These are phyloP conservation scores for Scytalopus superciliaris DNA, from an alignment of 2,113 vertebrate species.

Conservation along the genomic window DNA sequence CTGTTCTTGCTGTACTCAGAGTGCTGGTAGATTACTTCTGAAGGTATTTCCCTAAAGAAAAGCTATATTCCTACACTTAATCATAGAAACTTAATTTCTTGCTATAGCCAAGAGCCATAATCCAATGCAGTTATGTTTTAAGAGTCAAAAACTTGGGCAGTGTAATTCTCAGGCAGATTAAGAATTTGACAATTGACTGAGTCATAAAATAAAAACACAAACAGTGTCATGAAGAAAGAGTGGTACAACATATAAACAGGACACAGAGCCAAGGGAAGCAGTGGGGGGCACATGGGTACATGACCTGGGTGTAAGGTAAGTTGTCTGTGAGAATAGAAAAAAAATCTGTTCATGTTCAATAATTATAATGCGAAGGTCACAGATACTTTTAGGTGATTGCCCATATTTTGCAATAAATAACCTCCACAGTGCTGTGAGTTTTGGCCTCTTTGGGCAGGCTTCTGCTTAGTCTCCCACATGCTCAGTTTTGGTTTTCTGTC, in stretches of 20 bases:
- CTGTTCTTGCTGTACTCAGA: not conserved
- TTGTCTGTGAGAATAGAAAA: not conserved
- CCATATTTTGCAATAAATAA: not conserved
- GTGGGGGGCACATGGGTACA: no score
- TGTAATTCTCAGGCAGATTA: not conserved
- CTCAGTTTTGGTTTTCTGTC: not conserved
- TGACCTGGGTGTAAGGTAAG: not conserved
- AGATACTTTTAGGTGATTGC: not conserved
- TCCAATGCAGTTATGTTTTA: not conserved
- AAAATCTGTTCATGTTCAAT: accelerated
- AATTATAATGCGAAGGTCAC: not conserved
- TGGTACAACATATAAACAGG: not conserved
- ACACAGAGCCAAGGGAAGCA: not conserved
- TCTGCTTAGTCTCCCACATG: not conserved
- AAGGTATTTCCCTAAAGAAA: not conserved
- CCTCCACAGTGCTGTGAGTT: not conserved
- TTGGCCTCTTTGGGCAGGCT: not conserved
- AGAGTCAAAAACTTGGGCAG: not conserved
- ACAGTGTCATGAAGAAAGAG: not conserved
- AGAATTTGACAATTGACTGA: not conserved
- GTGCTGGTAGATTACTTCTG: not conserved
- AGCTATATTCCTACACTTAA: not conserved
- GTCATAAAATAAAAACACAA: not conserved
- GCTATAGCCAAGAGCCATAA: not conserved
- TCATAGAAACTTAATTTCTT: not conserved